Conservation (phyloP, 2,113 vertebrate genomes). For the Carassius carassius region DNA sequence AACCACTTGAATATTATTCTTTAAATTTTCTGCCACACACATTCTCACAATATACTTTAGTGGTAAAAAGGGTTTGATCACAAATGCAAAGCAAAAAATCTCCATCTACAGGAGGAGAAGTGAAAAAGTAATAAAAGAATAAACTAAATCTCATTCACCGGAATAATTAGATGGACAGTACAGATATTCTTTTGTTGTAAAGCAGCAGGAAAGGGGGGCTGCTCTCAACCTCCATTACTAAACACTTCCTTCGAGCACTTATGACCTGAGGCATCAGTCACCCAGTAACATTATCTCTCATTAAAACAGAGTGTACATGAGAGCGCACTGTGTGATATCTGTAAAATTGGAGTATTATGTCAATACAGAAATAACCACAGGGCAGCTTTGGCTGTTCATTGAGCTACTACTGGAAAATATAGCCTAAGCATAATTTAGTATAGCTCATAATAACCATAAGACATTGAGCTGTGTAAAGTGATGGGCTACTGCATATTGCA, state of each 20-base stretch:
- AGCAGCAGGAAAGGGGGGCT: not conserved
- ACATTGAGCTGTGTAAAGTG: not conserved
- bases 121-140: not conserved
- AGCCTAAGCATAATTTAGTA: constrained; percentile 1
- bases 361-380: constrained; percentile 14
- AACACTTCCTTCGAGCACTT: constrained; percentile 28
- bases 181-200: not conserved
- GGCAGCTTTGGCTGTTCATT: constrained; percentile 23
- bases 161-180: not conserved
- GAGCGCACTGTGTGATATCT: constrained; percentile 12
- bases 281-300: constrained; percentile 37
- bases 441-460: constrained; percentile 9
- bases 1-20: not conserved
- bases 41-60: not conserved
- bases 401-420: constrained; percentile 27
- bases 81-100: not conserved
- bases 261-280: constrained; percentile 27
- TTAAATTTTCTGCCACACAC: not conserved
- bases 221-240: constrained; percentile 7
- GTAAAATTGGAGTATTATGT: constrained; percentile 27
- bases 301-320: constrained; percentile 31
- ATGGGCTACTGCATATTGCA: constrained; percentile 43
- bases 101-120: not conserved
- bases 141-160: not conserved
- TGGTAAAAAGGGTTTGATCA: not conserved